A percentile compares a stretch with the other conserved stretches of the same genome.
phyloP scores from a whole-genome alignment of 2,888 invertebrate genomes.

The Eulithis prunata region DNA sequence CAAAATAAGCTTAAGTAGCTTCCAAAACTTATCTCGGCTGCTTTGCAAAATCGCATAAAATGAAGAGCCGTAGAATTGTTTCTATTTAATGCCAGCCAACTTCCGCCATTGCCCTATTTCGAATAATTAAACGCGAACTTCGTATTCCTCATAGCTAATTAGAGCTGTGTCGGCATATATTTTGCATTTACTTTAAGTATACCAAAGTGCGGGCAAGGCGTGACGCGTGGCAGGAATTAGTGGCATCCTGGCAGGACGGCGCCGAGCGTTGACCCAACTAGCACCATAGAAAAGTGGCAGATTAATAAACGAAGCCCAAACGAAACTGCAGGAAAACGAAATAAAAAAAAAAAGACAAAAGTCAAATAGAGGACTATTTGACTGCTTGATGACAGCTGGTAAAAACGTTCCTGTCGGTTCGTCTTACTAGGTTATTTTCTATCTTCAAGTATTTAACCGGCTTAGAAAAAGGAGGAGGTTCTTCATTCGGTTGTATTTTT shows the following conservation, averaged over 20 bases:
- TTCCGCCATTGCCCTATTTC: neutral
- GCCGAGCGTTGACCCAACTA: conserved; percentile 68
- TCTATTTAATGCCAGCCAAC: neutral
- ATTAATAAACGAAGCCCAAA: conserved; percentile 15
- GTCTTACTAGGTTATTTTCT: no score
- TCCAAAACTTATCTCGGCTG: no score
- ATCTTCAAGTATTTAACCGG: no score
- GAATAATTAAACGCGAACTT: conserved; percentile 20
- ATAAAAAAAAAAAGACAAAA: no score
- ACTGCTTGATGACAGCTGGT: neutral
- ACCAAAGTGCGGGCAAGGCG: conserved; percentile 33
- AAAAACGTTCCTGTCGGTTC: neutral
- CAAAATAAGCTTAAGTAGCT: no score
- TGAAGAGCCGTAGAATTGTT: neutral
- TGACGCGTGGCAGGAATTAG: conserved; percentile 74
- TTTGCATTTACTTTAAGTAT: conserved; percentile 25
- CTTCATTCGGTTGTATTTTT: no score
- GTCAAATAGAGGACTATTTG: no score
- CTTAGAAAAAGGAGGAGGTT: no score
- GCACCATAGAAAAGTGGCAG: conserved; percentile 21
- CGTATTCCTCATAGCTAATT: conserved; percentile 36
- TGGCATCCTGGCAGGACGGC: conserved; percentile 76
- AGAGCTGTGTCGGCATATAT: conserved; percentile 31
- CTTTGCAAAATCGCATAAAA: neutral
- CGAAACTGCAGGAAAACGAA: neutral